Base-by-base conservation (phyloP, 1,140 invertebrate species). In the Probaryconus sp. region DNA sequence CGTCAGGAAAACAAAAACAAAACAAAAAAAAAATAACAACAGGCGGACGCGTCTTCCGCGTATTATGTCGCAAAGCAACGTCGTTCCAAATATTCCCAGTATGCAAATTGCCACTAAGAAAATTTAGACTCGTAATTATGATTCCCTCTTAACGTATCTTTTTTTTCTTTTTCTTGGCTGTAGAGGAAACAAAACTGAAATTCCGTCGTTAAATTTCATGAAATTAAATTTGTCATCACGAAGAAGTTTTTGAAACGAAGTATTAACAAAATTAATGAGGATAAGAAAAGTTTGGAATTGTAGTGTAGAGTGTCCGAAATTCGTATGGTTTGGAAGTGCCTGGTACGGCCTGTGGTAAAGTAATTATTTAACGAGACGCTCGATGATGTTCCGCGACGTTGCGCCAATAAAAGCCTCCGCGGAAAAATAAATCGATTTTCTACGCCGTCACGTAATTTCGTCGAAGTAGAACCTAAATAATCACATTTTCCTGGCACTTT, bases 361-460 rank as follows among this genome's bases (percentile, higher is more conserved):
- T 77, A 81, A 81, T 83, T 79, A 81, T 71, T 64, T 79, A 77
- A 80, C 75, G 65, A 61, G 67, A 60, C 70, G 47, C 47, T 35
- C 40, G 33, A 71, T 47, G 60, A 51, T 63, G 51, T 60, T 53
- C 56, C 10, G 6, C 48, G 53, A 69, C 45, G 61, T 9, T 24
- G 50, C 40, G 40, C 63, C 56, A 68, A 67, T 67, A 53, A 51
- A 65, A 67, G 48, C 20, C 21, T 21, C 48, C 47, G 53, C 60
- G 50, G 26, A 77, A 75, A 75, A 79, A 77, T 73, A 78, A 79
- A 69, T 76, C 79, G 75, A 78, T 80, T 80, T 81, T 74, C 71
- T 67, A 28, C 60, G 24, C 18, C 64, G 72, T 75, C 74, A 55
- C 64, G 77, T 74, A 79, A 78, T 75, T 71, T 75, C 21, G 58